These are phyloP conservation scores for Muscicapa striata DNA, from an alignment of 2,797 vertebrate genomes.

Conservation along the genomic window DNA sequence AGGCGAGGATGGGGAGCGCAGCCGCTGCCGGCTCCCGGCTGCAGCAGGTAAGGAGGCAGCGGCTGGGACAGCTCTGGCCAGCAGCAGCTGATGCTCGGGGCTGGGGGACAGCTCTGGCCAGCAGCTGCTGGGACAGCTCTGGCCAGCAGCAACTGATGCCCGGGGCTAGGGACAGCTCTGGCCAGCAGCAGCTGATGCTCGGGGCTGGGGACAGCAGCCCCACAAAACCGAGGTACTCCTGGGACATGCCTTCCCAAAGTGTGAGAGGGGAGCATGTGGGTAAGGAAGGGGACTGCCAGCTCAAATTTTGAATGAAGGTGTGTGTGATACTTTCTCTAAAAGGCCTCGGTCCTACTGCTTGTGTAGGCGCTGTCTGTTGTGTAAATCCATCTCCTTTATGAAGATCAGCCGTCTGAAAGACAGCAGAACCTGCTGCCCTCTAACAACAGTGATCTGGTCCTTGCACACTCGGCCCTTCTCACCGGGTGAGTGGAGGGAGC, in stretches of 20 bases:
- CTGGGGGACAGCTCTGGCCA: background rate
- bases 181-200: too few species aligned
- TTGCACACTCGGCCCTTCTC: background rate
- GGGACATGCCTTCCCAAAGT: background rate
- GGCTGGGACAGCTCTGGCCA: too few species aligned
- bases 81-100: background rate
- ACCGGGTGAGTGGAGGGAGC: background rate
- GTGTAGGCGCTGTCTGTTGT: background rate
- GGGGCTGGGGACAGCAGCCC: background rate
- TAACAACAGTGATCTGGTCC: background rate
- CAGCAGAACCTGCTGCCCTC: background rate
- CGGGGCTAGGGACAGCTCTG: too few species aligned
- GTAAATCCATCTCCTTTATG: background rate
- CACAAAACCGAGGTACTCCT: background rate
- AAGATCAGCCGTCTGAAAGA: background rate
- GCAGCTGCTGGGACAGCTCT: background rate
- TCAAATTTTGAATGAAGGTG: background rate
- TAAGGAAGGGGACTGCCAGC: background rate
- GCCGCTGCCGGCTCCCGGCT: conserved; percentile 8
- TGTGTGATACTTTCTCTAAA: background rate
- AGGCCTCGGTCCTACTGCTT: background rate
- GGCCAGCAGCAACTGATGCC: too few species aligned
- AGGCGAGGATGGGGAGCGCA: conserved; percentile 36
- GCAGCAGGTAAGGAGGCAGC: conserved; percentile 71
- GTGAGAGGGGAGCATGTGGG: background rate